These are phyloP conservation scores for Pampusana beccarii DNA, from an alignment of 2,113 vertebrate genomes.

Conservation along the genomic window DNA sequence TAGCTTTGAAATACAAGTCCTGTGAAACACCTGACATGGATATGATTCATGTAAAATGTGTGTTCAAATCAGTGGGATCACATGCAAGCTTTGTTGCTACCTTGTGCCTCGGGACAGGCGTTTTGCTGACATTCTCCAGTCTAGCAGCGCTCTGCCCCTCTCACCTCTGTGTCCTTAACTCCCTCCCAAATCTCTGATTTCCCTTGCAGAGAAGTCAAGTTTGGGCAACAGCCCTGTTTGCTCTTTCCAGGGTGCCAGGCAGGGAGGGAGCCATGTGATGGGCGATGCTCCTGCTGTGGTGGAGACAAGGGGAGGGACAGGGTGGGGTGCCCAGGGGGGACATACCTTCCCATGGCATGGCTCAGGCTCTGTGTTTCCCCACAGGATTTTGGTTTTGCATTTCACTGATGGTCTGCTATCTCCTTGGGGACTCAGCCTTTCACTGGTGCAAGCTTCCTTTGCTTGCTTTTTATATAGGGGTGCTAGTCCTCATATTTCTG, in stretches of 20 bases:
- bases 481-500: background rate
- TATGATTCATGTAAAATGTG: too few relatives aligned
- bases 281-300: too few relatives aligned
- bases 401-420: background rate
- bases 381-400: background rate
- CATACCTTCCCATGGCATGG: background rate
- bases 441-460: background rate
- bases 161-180: background rate
- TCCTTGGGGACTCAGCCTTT: background rate
- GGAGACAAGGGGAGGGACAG: too few relatives aligned
- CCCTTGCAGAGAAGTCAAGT: too few relatives aligned
- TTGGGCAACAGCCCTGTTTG: background rate
- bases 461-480: background rate
- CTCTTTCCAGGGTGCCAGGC: too few relatives aligned
- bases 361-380: background rate
- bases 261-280: too few relatives aligned
- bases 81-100: background rate
- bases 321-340: accelerated
- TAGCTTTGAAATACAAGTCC: too few relatives aligned
- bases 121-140: background rate
- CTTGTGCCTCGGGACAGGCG: background rate
- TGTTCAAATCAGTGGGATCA: background rate
- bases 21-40: too few relatives aligned
- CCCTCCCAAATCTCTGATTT: too few relatives aligned
- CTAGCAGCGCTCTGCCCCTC: background rate